A percentile compares a stretch with the other conserved stretches of the same genome.
Conservation (phyloP, 2,113 vertebrate genomes). For the Columba janthina region DNA sequence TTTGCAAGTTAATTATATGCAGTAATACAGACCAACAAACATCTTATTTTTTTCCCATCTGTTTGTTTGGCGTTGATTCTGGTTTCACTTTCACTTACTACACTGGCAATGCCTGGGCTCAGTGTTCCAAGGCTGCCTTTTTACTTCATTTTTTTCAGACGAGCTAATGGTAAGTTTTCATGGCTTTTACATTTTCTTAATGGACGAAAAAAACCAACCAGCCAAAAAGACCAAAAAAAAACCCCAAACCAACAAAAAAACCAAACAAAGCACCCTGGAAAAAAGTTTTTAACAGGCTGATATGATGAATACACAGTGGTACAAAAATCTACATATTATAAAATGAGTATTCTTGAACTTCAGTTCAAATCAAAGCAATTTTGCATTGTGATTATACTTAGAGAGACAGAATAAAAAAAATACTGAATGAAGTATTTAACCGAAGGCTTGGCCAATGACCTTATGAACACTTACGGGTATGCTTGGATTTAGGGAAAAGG, state of each 20-base stretch:
- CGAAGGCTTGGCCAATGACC: not conserved
- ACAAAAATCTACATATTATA: not conserved
- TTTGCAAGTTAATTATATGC: not conserved
- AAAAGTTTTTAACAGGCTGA: not conserved
- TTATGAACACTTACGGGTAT: not conserved
- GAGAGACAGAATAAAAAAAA: not conserved
- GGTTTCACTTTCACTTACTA: not conserved
- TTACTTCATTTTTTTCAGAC: not conserved
- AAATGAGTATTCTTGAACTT: not conserved
- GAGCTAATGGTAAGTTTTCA: not conserved
- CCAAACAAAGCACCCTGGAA: not conserved
- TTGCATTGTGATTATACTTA: not conserved
- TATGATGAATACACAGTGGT: not conserved
- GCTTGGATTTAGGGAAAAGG: not conserved
- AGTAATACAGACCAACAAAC: not conserved
- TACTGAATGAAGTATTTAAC: not conserved
- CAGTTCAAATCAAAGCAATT: not conserved
- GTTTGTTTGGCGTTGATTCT: not conserved
- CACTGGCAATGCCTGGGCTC: not conserved
- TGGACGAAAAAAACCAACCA: not conserved
- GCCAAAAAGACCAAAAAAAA: not conserved
- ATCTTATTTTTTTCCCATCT: not conserved
- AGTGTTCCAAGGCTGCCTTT: not conserved
- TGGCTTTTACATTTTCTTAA: not conserved
- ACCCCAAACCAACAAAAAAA: not conserved